A percentile compares a stretch with the other conserved stretches of the same genome.
Conservation (phyloP, 2,888 invertebrate species). For the Tricholauxania praeusta region DNA sequence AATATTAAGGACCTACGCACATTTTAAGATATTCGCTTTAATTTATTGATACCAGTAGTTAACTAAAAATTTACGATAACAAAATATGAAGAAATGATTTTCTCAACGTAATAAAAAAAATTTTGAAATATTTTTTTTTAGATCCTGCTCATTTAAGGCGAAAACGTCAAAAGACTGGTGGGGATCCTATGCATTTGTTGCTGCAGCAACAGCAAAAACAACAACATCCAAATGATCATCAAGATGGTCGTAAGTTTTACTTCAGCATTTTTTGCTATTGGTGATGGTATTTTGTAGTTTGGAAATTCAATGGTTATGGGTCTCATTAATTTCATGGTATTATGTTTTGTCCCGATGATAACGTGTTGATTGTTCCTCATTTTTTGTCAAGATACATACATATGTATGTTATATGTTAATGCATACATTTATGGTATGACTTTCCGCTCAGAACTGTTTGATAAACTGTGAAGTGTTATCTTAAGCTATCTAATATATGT, state of each 20-base stretch:
- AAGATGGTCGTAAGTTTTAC: slow-evolving; percentile 65
- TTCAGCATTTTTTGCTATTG: slow-evolving; percentile 36
- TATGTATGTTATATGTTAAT: no score
- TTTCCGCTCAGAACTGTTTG: no score
- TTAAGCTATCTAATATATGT: neutral
- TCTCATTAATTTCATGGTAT: no score
- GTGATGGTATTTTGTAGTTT: neutral
- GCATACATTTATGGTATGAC: no score
- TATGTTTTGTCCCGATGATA: slow-evolving; percentile 23
- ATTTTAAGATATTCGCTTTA: no score
- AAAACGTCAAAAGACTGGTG: slow-evolving; percentile 67
- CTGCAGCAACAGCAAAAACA: slow-evolving; percentile 59
- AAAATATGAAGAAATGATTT: no score
- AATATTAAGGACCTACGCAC: no score
- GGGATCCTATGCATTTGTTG: slow-evolving; percentile 68
- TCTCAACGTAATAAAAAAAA: no score
- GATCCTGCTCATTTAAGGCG: slow-evolving; percentile 72
- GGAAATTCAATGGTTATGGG: no score
- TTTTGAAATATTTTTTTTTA: slow-evolving; percentile 64
- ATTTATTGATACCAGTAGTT: no score
- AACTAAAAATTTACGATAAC: no score
- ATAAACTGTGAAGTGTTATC: no score
- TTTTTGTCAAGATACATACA: neutral
- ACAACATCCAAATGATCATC: slow-evolving; percentile 58
- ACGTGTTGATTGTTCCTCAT: neutral